phyloP scores from a whole-genome alignment of 2,888 invertebrate genomes.

The Magallana nippona region DNA sequence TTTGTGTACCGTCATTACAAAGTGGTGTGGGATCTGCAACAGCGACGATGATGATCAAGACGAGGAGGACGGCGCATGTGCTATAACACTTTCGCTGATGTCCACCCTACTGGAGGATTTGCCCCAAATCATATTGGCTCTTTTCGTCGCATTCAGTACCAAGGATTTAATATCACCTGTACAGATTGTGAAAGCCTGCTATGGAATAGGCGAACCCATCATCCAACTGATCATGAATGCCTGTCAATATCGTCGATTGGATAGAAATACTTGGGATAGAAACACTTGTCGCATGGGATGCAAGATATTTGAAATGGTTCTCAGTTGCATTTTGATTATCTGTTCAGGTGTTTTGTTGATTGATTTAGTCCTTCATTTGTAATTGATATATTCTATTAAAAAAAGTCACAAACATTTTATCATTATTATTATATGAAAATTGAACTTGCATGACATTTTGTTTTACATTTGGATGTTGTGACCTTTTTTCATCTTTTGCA shows the following conservation, averaged over 20 bases:
- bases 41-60: no score
- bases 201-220: neutral
- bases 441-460: no score
- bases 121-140: neutral
- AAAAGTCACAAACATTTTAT: no score
- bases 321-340: neutral
- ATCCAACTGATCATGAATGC: neutral
- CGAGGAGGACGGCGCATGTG: neutral
- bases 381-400: no score
- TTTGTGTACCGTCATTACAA: no score
- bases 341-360: neutral
- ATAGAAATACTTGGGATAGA: neutral
- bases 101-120: neutral
- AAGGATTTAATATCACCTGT: neutral
- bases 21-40: neutral
- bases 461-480: no score
- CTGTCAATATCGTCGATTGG: neutral
- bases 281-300: neutral
- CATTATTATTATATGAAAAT: no score
- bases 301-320: neutral
- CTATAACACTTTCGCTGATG: neutral
- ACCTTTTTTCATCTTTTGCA: no score
- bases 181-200: conserved; percentile 4
- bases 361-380: neutral
- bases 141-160: neutral